Conservation (phyloP, 1,140 invertebrate genomes). For the Cyclargus thomasi region DNA sequence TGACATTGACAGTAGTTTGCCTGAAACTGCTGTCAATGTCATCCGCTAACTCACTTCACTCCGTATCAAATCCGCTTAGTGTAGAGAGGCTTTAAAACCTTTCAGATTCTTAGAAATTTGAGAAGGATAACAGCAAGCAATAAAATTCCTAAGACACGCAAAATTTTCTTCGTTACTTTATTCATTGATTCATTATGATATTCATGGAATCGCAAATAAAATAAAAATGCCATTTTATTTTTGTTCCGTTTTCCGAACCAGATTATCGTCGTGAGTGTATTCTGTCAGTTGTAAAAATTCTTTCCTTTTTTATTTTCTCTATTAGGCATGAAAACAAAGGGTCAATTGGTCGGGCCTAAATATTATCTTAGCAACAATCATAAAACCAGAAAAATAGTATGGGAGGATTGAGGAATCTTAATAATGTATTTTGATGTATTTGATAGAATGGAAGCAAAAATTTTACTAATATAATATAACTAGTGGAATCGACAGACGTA, state of each 20-base stretch:
- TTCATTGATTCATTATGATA: not conserved
- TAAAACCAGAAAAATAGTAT: conserved; percentile 1
- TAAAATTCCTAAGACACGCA: not conserved
- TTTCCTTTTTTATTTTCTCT: too few species aligned
- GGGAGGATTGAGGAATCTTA: not conserved
- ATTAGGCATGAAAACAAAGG: conserved; percentile 9
- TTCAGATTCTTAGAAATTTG: too few species aligned
- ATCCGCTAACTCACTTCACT: too few species aligned
- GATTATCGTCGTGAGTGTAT: not conserved
- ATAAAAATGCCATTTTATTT: conserved; percentile 9
- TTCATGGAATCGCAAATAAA: conserved; percentile 9
- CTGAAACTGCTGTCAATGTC: too few species aligned
- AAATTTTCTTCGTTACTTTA: not conserved
- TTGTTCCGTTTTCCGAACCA: not conserved
- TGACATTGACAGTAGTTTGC: too few species aligned
- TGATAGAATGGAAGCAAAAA: too few species aligned
- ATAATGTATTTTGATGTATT: too few species aligned
- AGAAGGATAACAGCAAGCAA: too few species aligned
- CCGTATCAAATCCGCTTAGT: too few species aligned
- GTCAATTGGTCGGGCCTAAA: not conserved
- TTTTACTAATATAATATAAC: too few species aligned
- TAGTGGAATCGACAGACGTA: too few species aligned
- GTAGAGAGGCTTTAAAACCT: too few species aligned
- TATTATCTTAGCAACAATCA: not conserved
- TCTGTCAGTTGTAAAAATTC: conserved; percentile 14